phyloP scores from a whole-genome alignment of 2,113 vertebrate species.

The Macquaria australasica region DNA sequence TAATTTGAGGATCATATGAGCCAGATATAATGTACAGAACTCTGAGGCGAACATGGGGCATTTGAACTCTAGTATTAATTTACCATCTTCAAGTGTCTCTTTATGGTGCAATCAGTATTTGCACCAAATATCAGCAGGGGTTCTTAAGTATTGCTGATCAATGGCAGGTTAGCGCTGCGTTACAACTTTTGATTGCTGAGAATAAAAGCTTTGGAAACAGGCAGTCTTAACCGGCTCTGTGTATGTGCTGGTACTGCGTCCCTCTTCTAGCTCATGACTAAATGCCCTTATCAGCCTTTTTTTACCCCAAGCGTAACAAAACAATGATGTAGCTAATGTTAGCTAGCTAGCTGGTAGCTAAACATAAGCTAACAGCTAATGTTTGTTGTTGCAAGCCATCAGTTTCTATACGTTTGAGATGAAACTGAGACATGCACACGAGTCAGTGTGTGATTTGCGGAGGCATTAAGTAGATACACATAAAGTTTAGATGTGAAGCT shows the following conservation, averaged over 20 bases:
- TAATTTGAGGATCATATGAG: conserved; percentile 51
- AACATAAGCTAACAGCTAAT: background rate
- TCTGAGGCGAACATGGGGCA: conserved; percentile 4
- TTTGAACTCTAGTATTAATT: conserved; percentile 46
- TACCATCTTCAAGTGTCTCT: conserved; percentile 34
- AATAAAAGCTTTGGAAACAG: conserved; percentile 15
- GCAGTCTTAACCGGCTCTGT: background rate
- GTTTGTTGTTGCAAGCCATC: background rate
- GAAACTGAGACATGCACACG: background rate
- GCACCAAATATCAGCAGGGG: conserved; percentile 32
- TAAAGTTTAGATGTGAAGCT: background rate
- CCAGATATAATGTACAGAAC: conserved; percentile 15
- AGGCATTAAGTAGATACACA: background rate
- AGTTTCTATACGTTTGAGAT: too few species aligned
- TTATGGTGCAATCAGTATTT: conserved; percentile 43
- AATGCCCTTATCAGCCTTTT: background rate
- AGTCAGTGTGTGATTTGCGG: background rate
- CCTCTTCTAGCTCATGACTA: background rate
- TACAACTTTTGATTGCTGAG: background rate
- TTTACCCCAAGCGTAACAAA: background rate
- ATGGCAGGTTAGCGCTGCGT: conserved; percentile 1
- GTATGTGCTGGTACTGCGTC: background rate
- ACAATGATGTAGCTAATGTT: background rate
- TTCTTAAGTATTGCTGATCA: conserved; percentile 21
- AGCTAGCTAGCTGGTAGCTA: background rate